Evolutionary conservation across 1,140 invertebrate genomes (phyloP).

Genomic region (Anadara kagoshimensis): DNA sequence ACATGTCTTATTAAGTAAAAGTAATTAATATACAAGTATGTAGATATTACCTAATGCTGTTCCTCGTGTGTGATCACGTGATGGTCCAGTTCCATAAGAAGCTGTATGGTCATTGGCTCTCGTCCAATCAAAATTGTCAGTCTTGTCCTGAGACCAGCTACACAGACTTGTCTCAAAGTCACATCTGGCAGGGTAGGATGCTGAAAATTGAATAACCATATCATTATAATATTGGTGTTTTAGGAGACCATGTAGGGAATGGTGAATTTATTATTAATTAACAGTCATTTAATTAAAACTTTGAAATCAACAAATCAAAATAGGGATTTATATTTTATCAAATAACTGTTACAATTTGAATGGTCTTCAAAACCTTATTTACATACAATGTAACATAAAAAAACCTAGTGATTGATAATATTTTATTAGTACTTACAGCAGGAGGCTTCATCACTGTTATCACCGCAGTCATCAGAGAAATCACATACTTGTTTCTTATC

Average conservation of each 20-base stretch:
- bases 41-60: slow-evolving; percentile 54
- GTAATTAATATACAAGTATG: too few species aligned
- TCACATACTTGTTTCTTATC: slow-evolving; percentile 62
- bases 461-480: slow-evolving; percentile 71
- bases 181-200: slow-evolving; percentile 73
- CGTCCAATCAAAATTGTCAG: slow-evolving; percentile 86
- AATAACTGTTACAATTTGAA: too few species aligned
- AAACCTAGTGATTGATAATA: too few species aligned
- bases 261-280: too few species aligned
- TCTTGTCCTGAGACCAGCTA: slow-evolving; percentile 82
- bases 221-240: too few species aligned
- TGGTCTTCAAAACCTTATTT: too few species aligned
- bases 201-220: slow-evolving; percentile 25
- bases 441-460: slow-evolving; percentile 68
- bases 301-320: too few species aligned
- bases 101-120: slow-evolving; percentile 76
- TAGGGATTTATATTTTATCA: too few species aligned
- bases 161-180: slow-evolving; percentile 85
- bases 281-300: too few species aligned
- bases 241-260: too few species aligned
- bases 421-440: slow-evolving; percentile 36
- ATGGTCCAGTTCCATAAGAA: slow-evolving; percentile 61
- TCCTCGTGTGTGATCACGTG: slow-evolving; percentile 63
- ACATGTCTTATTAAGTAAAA: too few species aligned
- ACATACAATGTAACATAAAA: too few species aligned